These are phyloP conservation scores for Chorisops tibialis DNA, from an alignment of 2,888 invertebrate genomes.

Conservation along the genomic window DNA sequence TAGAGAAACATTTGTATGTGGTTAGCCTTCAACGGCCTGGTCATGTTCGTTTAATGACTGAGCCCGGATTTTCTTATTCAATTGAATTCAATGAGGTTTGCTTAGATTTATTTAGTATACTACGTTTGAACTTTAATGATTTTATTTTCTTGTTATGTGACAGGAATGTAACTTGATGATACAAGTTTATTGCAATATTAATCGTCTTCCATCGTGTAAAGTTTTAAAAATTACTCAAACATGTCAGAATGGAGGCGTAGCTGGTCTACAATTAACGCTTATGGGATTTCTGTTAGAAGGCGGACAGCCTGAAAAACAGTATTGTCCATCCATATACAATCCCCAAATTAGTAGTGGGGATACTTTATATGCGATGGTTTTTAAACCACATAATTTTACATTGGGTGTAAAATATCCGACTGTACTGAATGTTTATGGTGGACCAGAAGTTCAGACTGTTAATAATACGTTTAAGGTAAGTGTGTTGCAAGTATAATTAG, in stretches of 20 bases:
- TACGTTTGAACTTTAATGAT: not conserved
- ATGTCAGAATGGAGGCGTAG: constrained; percentile 61
- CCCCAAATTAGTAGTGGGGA: constrained; percentile 68
- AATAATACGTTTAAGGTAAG: constrained; percentile 89
- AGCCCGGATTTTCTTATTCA: constrained; percentile 80
- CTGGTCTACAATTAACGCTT: constrained; percentile 64
- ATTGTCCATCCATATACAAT: constrained; percentile 70
- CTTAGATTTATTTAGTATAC: not conserved
- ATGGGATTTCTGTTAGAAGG: constrained; percentile 71
- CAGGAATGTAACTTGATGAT: constrained; percentile 78
- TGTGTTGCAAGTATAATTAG: not conserved
- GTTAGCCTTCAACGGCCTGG: constrained; percentile 70
- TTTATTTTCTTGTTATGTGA: constrained; percentile 37
- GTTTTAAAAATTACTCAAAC: constrained; percentile 68
- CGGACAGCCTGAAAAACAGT: constrained; percentile 58
- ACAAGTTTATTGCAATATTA: constrained; percentile 79
- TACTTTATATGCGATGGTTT: constrained; percentile 81
- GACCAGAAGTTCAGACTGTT: constrained; percentile 96
- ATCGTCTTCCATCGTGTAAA: constrained; percentile 73
- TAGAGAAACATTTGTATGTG: constrained; percentile 90
- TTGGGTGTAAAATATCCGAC: constrained; percentile 73
- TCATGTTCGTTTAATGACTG: constrained; percentile 72
- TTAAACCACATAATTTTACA: constrained; percentile 73
- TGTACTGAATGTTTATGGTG: constrained; percentile 95
- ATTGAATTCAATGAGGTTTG: constrained; percentile 74